Evolutionary conservation across 2,888 invertebrate species (phyloP).

Genomic region (Eupsilia transversa): DNA sequence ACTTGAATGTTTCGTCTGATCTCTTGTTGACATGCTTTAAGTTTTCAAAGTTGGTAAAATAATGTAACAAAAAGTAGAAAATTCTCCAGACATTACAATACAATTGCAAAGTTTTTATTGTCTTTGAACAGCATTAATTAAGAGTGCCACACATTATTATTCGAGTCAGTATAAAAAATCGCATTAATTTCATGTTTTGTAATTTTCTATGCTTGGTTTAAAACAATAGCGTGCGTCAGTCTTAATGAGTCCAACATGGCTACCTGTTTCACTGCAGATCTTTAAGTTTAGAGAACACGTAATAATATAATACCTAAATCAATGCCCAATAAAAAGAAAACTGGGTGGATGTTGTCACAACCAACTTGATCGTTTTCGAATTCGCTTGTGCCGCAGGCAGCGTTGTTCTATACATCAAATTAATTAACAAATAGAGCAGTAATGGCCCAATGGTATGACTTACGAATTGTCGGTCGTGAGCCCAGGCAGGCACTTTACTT

Average conservation of each 20-base stretch:
- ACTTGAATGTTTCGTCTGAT: too few species aligned
- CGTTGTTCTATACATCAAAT: background rate
- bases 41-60: background rate
- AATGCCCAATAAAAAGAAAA: background rate
- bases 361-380: background rate
- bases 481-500: too few species aligned
- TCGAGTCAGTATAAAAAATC: background rate
- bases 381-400: background rate
- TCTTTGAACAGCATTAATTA: background rate
- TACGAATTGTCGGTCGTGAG: too few species aligned
- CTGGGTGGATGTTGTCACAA: slow-evolving; percentile 20
- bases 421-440: too few species aligned
- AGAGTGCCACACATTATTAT: slow-evolving; percentile 9
- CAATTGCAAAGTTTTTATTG: slow-evolving; percentile 2
- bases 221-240: slow-evolving; percentile 21
- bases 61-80: background rate
- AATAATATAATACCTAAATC: background rate
- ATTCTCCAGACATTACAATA: background rate
- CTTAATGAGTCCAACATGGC: slow-evolving; percentile 17
- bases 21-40: slow-evolving; percentile 1
- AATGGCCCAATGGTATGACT: too few species aligned
- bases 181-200: background rate
- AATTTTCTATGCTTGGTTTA: background rate
- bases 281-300: too few species aligned
- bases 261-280: background rate